These are phyloP conservation scores for Notothenia rossii DNA, from an alignment of 2,113 vertebrate genomes.

Conservation along the genomic window DNA sequence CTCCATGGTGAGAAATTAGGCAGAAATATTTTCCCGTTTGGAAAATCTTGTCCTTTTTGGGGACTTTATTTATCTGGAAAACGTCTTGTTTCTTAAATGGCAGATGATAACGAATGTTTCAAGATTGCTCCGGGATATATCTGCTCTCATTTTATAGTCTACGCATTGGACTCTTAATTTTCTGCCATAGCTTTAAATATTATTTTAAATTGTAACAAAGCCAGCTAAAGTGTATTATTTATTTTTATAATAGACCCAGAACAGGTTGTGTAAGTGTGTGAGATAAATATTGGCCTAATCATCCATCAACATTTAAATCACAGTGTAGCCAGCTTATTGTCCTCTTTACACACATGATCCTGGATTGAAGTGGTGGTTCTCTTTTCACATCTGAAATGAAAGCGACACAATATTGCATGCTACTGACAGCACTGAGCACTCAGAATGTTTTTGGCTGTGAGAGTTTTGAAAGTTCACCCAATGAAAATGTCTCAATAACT, in stretches of 20 bases:
- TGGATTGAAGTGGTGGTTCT: conserved; percentile 25
- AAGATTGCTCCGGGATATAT: conserved; percentile 25
- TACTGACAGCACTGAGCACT: not conserved
- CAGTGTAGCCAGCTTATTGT: conserved; percentile 1
- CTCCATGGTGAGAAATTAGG: conserved; percentile 16
- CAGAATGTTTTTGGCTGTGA: conserved; percentile 25
- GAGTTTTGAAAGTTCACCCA: conserved; percentile 19
- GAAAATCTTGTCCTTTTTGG: conserved; percentile 36
- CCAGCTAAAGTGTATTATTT: not conserved
- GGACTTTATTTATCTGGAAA: conserved; percentile 4
- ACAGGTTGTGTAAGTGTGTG: not conserved
- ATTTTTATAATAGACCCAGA: conserved; percentile 2
- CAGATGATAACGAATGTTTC: conserved; percentile 15
- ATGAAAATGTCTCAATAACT: conserved; percentile 19
- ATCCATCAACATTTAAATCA: conserved; percentile 18
- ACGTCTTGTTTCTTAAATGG: conserved; percentile 18
- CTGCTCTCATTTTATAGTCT: conserved; percentile 29
- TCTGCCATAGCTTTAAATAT: conserved; percentile 18
- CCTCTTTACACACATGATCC: conserved; percentile 3
- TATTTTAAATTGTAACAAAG: conserved; percentile 26
- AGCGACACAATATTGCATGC: conserved; percentile 24
- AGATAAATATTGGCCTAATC: conserved; percentile 22
- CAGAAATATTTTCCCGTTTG: conserved; percentile 9
- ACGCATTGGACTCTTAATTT: conserved; percentile 30
- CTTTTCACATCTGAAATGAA: conserved; percentile 30